A percentile compares a stretch with the other conserved stretches of the same genome.
Conservation (phyloP, 1,140 invertebrate species). For the Euglossa dilemma region DNA sequence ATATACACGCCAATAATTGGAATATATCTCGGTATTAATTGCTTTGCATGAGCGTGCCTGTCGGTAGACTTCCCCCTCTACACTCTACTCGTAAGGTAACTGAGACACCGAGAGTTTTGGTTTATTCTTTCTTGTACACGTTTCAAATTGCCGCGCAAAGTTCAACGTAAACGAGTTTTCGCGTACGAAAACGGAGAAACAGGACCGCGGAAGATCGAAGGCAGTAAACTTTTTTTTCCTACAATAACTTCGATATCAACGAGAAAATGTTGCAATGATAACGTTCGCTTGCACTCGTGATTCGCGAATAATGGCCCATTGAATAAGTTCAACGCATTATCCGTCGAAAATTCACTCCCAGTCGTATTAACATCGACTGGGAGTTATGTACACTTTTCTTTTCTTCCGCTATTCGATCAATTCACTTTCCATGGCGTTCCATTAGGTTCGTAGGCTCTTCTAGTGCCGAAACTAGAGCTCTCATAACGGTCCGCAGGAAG, state of each 20-base stretch:
- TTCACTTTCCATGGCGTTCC: conserved; percentile 6
- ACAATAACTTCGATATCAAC: not conserved
- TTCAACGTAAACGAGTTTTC: not conserved
- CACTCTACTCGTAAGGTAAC: not conserved
- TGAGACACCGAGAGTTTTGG: not conserved
- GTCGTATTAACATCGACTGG: not conserved
- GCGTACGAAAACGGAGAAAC: not conserved
- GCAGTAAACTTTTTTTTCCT: not conserved
- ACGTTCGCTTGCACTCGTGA: not conserved
- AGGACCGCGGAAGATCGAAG: not conserved
- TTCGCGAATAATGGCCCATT: not conserved
- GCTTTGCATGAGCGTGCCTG: not conserved
- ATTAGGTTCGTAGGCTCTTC: not conserved
- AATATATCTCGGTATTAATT: conserved; percentile 7
- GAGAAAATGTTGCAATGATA: not conserved
- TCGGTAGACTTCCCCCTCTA: not conserved
- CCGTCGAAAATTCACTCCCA: not conserved
- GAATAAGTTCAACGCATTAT: conserved; percentile 7
- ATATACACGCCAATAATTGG: not conserved
- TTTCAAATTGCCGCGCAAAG: not conserved
- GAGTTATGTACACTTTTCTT: not conserved
- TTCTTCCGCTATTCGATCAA: not conserved
- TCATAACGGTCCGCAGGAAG: not conserved
- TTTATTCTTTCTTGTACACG: not conserved
- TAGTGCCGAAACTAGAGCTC: not conserved